A percentile compares a stretch with the other conserved stretches of the same genome.
Conservation (phyloP, 2,888 invertebrate species). For the Himalopsyche japonica region DNA sequence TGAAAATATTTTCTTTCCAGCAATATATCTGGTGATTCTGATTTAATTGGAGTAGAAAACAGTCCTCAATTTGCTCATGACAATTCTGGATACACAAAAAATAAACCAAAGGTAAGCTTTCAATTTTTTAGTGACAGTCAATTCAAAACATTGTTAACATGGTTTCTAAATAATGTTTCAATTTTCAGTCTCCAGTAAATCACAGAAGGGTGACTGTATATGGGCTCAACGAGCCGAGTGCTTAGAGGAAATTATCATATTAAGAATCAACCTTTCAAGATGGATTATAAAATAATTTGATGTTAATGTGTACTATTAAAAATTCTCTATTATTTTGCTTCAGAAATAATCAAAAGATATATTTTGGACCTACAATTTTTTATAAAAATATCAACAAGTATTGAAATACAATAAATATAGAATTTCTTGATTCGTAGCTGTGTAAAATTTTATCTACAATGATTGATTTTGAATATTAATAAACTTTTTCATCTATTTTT, state of each 20-base stretch:
- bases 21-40: conserved; percentile 65
- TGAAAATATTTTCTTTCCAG: conserved; percentile 48
- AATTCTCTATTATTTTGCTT: no score
- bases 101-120: neutral
- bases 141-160: no score
- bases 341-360: no score
- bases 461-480: no score
- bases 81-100: neutral
- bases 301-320: neutral
- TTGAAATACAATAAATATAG: no score
- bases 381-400: no score
- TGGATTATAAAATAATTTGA: neutral
- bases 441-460: no score
- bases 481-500: no score
- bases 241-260: neutral
- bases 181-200: conserved; percentile 2
- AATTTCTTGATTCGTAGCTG: no score
- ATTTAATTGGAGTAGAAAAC: conserved; percentile 69
- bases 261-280: neutral
- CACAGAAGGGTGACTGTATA: neutral
- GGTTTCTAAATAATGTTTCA: neutral
- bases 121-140: no score
- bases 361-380: no score
- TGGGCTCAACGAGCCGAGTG: neutral
- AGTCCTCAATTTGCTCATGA: conserved; percentile 62